These are phyloP conservation scores for Laothoe populi DNA, from an alignment of 2,888 invertebrate genomes.

Conservation along the genomic window DNA sequence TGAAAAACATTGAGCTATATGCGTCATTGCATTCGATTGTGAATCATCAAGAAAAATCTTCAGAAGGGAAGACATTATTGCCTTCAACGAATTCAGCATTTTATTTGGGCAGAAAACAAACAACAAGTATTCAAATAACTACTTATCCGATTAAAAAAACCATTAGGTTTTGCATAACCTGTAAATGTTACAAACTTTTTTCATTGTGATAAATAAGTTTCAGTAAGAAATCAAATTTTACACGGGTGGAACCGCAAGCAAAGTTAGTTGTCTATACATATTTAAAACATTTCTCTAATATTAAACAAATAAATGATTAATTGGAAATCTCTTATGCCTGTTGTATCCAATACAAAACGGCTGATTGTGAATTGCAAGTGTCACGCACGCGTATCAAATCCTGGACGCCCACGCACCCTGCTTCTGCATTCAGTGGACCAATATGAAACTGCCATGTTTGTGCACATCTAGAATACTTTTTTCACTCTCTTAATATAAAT, in stretches of 20 bases:
- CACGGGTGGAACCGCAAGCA: too few relatives aligned
- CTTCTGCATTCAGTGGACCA: slow-evolving; percentile 31
- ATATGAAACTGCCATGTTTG: slow-evolving; percentile 6
- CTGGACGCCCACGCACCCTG: slow-evolving; percentile 59
- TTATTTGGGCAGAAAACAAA: too few relatives aligned
- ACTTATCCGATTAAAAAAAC: too few relatives aligned
- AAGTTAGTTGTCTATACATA: too few relatives aligned
- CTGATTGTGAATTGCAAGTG: slow-evolving; percentile 74
- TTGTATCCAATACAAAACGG: slow-evolving; percentile 35
- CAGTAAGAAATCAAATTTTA: too few relatives aligned
- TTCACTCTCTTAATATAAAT: not conserved
- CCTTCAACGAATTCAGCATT: too few relatives aligned
- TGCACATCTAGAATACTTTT: not conserved
- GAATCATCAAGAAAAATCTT: not conserved
- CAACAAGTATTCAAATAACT: too few relatives aligned
- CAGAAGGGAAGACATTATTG: too few relatives aligned
- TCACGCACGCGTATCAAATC: slow-evolving; percentile 76
- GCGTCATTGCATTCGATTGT: slow-evolving; percentile 24
- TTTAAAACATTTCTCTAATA: too few relatives aligned
- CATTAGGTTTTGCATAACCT: too few relatives aligned
- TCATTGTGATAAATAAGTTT: too few relatives aligned
- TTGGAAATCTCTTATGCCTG: slow-evolving; percentile 9
- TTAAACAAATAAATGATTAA: slow-evolving; percentile 1
- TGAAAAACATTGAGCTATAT: slow-evolving; percentile 54
- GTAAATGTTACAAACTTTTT: too few relatives aligned